These are phyloP conservation scores for Drosophila prostipennis DNA, from an alignment of 2,888 invertebrate species.

Conservation along the genomic window DNA sequence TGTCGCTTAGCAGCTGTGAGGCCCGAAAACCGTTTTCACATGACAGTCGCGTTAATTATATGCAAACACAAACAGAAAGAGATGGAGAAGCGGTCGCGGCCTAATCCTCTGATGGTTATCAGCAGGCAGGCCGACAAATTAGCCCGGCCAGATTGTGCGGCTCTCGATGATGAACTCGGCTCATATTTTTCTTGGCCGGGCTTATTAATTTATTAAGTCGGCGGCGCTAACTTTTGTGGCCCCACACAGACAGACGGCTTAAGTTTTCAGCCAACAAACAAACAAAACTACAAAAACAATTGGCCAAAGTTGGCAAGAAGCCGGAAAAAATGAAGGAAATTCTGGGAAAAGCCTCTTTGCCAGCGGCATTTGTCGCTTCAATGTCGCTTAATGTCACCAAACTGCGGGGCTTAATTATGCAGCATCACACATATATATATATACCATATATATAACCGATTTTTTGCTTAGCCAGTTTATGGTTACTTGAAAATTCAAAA, in stretches of 20 bases:
- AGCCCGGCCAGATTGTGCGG: slow-evolving; percentile 51
- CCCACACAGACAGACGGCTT: slow-evolving; percentile 29
- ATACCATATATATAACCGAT: slow-evolving; percentile 1
- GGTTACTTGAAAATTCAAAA: slow-evolving; percentile 64
- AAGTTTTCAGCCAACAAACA: slow-evolving; percentile 64
- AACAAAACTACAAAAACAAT: slow-evolving; percentile 69
- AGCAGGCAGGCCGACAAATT: slow-evolving; percentile 58
- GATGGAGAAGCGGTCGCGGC: slow-evolving; percentile 16
- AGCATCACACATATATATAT: slow-evolving; percentile 38
- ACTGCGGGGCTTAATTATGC: slow-evolving; percentile 68
- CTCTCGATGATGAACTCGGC: slow-evolving; percentile 39
- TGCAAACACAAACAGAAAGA: slow-evolving; percentile 59
- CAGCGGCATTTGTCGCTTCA: slow-evolving; percentile 57
- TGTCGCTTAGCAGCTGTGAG: slow-evolving; percentile 26
- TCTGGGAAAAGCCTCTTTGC: slow-evolving; percentile 45
- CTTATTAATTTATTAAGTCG: slow-evolving; percentile 57
- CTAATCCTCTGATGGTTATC: slow-evolving; percentile 50
- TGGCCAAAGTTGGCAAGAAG: slow-evolving; percentile 42
- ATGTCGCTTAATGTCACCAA: slow-evolving; percentile 71
- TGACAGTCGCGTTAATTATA: slow-evolving; percentile 64
- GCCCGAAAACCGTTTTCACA: slow-evolving; percentile 12
- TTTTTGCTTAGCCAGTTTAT: slow-evolving; percentile 48
- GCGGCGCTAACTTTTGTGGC: slow-evolving; percentile 32
- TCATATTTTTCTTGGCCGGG: slow-evolving; percentile 48
- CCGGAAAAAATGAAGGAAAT: slow-evolving; percentile 14